Percentiles rank a stretch among this genome's conserved stretches.
These are phyloP conservation scores for Emmelina monodactyla DNA, from an alignment of 2,888 invertebrate species.

Conservation along the genomic window DNA sequence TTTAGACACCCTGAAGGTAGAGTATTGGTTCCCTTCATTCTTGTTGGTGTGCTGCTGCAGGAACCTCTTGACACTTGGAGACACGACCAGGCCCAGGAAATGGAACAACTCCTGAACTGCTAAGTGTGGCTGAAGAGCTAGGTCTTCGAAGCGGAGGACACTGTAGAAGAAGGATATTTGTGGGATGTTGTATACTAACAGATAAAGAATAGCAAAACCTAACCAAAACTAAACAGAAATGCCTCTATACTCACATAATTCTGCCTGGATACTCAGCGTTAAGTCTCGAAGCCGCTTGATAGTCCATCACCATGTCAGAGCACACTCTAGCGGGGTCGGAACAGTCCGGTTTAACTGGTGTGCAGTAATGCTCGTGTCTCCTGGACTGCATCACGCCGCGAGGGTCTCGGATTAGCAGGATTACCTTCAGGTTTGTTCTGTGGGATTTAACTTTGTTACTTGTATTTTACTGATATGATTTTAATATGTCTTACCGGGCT, in stretches of 20 bases:
- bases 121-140: conserved; percentile 77
- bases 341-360: conserved; percentile 79
- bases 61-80: conserved; percentile 72
- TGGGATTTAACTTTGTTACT: too few relatives aligned
- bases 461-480: too few relatives aligned
- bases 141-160: conserved; percentile 84
- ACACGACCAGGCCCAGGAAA: conserved; percentile 77
- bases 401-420: conserved; percentile 85
- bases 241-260: conserved; percentile 70
- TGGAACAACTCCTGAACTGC: conserved; percentile 74
- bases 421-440: conserved; percentile 77
- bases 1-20: conserved; percentile 85
- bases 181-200: too few relatives aligned
- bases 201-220: too few relatives aligned
- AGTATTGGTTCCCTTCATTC: conserved; percentile 83
- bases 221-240: too few relatives aligned
- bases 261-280: conserved; percentile 73
- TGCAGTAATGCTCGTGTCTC: conserved; percentile 82
- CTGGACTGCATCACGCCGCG: conserved; percentile 87
- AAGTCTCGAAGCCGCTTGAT: conserved; percentile 74
- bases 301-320: conserved; percentile 84
- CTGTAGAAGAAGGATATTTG: too few relatives aligned
- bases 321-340: conserved; percentile 79
- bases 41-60: conserved; percentile 82
- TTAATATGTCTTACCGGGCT: too few relatives aligned